Base-by-base conservation (phyloP, 2,113 vertebrate species). In the Sceloporus tristichus region DNA sequence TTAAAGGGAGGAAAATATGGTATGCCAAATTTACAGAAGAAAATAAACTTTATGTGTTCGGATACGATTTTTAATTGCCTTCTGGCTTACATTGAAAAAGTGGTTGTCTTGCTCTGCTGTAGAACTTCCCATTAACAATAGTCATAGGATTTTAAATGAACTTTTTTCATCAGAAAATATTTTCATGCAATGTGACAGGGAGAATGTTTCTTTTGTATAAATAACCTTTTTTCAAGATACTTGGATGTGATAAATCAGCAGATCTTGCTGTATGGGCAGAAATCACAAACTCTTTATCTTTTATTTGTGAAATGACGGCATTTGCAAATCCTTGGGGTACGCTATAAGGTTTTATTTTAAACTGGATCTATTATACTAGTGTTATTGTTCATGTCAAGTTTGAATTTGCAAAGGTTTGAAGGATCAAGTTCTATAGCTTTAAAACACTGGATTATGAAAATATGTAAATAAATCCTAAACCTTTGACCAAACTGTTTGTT, bases 391-490 rank as follows among this genome's bases (percentile, higher is more conserved):
- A 65, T 54, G 80, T 88, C 73, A 83, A 83, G 62, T 25, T 82
- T 89, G 86, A 73, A 34, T 82, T 71, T 70, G 91, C 82, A 94
- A 93, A 34, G 75, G 88, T 88, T 82, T 92, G 79, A 14, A 86
- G 77, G 73, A 53, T 8, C 29, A 53, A 3, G 65, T 93, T 80
- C 27, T 91, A 71, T 89, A 68, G 19, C 59, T 83, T 19, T 29
- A 89, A 81, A 79, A 88, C 90, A 62, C 86, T 86, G 23, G n/a
- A 19, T 68, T 68, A 87, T 81, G 25, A 87, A 91, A 87, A 85
- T 70, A 87, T 54, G 70, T 85, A 16, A 23, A 9, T 82, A 71
- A 2, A 87, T 90, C 74, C 11, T 42, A 82, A 82, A 74, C 59
- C 80, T 77, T 76, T 88, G 71, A n/a, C 27, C 29, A 65, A 81